phyloP scores from a whole-genome alignment of 1,140 invertebrate species.

The Andricus grossulariae region DNA sequence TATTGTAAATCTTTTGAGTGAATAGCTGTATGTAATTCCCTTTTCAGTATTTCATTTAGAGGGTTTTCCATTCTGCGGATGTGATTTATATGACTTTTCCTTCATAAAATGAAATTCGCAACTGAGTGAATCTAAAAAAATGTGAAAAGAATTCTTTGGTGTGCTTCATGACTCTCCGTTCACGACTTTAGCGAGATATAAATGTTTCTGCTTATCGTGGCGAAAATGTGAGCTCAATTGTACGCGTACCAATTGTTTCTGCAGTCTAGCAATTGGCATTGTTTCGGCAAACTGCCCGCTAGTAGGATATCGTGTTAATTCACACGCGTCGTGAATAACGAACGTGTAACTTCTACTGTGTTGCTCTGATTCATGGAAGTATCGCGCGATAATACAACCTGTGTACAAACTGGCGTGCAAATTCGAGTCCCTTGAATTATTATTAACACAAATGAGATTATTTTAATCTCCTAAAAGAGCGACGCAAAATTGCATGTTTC shows the following conservation, averaged over 20 bases:
- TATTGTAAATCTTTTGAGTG: too few species aligned
- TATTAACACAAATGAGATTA: constrained; percentile 21
- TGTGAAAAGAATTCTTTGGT: not conserved
- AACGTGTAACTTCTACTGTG: constrained; percentile 53
- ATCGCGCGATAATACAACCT: constrained; percentile 50
- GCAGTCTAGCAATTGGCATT: constrained; percentile 47
- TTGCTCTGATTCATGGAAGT: constrained; percentile 56
- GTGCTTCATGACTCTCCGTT: not conserved
- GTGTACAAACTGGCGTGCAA: constrained; percentile 36
- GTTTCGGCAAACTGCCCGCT: constrained; percentile 38
- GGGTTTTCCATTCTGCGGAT: not conserved
- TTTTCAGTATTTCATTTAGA: not conserved
- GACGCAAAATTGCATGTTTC: not conserved
- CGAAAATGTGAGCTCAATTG: constrained; percentile 47
- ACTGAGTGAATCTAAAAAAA: not conserved
- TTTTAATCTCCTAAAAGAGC: not conserved
- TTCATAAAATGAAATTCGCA: not conserved
- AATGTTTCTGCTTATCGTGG: constrained; percentile 31
- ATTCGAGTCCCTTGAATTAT: constrained; percentile 44
- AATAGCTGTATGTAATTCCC: too few species aligned
- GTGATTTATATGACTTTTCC: not conserved
- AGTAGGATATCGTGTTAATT: constrained; percentile 55
- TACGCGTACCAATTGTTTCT: constrained; percentile 49
- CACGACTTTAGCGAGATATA: constrained; percentile 2
- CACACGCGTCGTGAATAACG: constrained; percentile 53